These are phyloP conservation scores for Aspidiotus destructor DNA, from an alignment of 2,888 invertebrate genomes.

Conservation along the genomic window DNA sequence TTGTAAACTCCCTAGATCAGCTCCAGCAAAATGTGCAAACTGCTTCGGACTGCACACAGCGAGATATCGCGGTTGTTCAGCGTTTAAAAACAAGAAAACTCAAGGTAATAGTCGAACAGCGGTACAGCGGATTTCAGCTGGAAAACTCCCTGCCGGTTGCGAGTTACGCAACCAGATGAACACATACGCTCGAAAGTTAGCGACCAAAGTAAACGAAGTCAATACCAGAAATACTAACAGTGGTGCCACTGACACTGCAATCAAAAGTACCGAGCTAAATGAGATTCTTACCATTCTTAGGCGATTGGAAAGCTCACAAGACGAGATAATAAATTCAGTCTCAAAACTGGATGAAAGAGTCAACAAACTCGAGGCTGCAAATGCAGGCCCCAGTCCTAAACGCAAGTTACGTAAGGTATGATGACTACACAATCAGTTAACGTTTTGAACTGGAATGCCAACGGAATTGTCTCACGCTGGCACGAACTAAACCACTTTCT, in stretches of 20 bases:
- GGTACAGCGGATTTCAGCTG: background rate
- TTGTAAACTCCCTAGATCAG: background rate
- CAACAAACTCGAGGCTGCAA: background rate
- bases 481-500: background rate
- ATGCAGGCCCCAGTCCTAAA: background rate
- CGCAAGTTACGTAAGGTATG: background rate
- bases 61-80: background rate
- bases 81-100: background rate
- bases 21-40: constrained; percentile 1
- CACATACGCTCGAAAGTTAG: background rate
- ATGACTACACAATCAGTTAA: background rate
- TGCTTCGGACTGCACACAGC: background rate
- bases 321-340: background rate
- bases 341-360: constrained; percentile 1
- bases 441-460: background rate
- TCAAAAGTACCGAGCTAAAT: too few species aligned
- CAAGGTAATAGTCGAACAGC: background rate
- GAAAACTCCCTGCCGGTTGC: background rate
- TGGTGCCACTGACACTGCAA: background rate
- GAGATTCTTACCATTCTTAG: background rate
- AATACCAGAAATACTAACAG: background rate
- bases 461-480: background rate
- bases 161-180: background rate
- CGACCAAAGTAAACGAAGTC: background rate
- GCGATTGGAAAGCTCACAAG: background rate